Evolutionary conservation across 2,888 invertebrate species (phyloP), one percentile per base, ranked within the genome.

Genomic region (Epistrophella euchroma): DNA sequence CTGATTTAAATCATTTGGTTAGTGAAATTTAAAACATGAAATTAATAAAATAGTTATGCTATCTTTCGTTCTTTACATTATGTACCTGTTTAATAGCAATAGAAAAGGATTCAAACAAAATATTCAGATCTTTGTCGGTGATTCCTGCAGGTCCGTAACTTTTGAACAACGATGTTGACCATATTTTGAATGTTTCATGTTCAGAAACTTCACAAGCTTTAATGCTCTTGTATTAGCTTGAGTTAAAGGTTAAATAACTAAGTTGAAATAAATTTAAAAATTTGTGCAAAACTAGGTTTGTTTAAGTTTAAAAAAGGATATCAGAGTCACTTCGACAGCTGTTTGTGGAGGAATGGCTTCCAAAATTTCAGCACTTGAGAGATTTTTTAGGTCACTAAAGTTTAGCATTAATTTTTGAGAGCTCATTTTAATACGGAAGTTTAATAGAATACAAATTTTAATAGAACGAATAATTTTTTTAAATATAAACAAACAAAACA

Each of bases 271-370:
- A 11, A 6, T 9, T 32, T 9, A 25, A 37, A 47, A 32, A 19
- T 15, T 17, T 17, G 11, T 32, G 13, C 2, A 28, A 64, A 64
- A 28, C 11, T n/a, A n/a, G n/a, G n/a, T n/a, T n/a, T n/a, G n/a
- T 11, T 28, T 13, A 66, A 19, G 5, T 19, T 58, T 68, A 55
- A 11, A 70, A 83, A 83, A 83, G 83, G 83, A 83, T 83, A 83
- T 83, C 11, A 83, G 9, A 35, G 77, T 74, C 22, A 47, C 28
- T 70, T 83, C 19, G 4, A 83, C 56, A n/a, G 77, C 77, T 25
- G 28, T 35, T 5, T 62, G 28, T 32, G 32, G n/a, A 5, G 73
- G 35, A 4, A 78, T 47, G 0, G 19, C 25, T 70, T 78, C 47
- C 13, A 25, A 7, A 2, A 45, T 15, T 43, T 58, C 71, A 40